Conservation (phyloP, 1,140 invertebrate species). For the Pemphigus obesinymphae region DNA sequence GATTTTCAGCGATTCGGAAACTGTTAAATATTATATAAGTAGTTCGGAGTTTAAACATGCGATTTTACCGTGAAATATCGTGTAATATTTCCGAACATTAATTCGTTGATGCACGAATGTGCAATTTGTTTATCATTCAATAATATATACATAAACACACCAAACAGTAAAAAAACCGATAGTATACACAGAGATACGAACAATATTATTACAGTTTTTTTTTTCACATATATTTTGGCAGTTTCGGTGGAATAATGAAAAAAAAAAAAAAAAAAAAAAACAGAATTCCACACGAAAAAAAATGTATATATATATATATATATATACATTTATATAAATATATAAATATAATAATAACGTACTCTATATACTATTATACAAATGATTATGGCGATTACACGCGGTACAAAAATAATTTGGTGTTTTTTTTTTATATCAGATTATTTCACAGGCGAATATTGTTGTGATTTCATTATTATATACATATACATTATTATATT, state of each 20-base stretch:
- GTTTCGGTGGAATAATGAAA: no score
- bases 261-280: no score
- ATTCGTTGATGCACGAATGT: background rate
- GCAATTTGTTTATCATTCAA: background rate
- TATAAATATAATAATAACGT: no score
- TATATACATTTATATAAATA: no score
- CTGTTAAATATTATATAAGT: background rate
- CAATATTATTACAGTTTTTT: background rate
- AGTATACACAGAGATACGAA: background rate
- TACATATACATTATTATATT: no score
- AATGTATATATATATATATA: background rate
- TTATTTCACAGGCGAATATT: background rate
- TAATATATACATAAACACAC: background rate
- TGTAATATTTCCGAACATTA: background rate
- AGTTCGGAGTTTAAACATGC: background rate
- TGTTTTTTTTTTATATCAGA: background rate
- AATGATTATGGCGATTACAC: background rate
- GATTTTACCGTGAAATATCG: background rate
- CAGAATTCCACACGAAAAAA: background rate
- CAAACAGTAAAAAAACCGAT: no score
- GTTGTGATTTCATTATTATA: background rate
- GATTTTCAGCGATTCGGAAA: no score
- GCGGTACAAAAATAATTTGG: background rate
- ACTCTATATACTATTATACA: no score
- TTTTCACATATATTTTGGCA: background rate